These are phyloP conservation scores for Callithrix jacchus DNA, from an alignment of 2,113 vertebrate genomes.

Conservation along the genomic window DNA sequence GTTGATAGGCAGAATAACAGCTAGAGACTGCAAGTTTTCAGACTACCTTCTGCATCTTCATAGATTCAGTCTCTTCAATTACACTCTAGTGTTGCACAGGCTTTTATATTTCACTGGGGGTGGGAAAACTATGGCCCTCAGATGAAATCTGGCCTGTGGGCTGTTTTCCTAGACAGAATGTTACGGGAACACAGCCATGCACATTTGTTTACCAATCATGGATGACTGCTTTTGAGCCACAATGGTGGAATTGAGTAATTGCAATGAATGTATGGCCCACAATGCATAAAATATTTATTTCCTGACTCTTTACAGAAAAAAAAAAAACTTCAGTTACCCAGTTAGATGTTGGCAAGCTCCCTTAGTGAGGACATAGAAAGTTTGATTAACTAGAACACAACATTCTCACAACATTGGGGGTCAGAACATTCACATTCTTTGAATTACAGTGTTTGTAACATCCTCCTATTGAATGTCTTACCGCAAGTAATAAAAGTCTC, in stretches of 20 bases:
- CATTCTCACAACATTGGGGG: neutral
- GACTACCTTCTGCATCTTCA: neutral
- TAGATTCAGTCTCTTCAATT: neutral
- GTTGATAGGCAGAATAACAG: fast-evolving
- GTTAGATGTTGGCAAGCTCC: fast-evolving
- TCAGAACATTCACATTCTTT: neutral
- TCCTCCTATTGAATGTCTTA: neutral
- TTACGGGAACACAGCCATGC: neutral
- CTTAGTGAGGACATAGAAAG: too few relatives aligned
- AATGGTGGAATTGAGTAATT: neutral
- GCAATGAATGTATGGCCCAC: neutral
- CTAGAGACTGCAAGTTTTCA: neutral
- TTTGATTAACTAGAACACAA: neutral
- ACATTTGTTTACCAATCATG: neutral
- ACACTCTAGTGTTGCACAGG: neutral
- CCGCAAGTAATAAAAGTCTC: conserved; percentile 51
- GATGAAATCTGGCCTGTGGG: neutral
- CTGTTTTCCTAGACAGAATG: neutral
- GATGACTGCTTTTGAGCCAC: neutral
- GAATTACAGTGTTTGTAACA: neutral
- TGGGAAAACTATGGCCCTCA: neutral
- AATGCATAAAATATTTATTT: neutral
- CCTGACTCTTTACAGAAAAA: neutral
- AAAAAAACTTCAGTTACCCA: neutral
- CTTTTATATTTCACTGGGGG: neutral